phyloP scores from a whole-genome alignment of 2,797 vertebrate species.

The Salmo trutta region DNA sequence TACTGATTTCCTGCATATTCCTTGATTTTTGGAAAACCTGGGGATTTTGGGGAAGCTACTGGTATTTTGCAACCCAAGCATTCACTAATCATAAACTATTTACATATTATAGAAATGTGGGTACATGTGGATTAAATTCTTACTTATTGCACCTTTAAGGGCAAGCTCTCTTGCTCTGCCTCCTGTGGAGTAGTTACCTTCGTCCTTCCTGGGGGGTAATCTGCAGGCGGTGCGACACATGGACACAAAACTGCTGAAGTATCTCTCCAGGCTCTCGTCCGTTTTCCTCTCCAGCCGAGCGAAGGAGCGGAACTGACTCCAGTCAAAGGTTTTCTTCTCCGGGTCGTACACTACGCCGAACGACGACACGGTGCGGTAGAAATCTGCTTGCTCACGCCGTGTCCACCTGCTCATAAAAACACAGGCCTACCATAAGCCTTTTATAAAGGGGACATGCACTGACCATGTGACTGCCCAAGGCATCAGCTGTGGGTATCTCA shows the following conservation, averaged over 20 bases:
- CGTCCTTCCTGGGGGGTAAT: slow-evolving; percentile 88
- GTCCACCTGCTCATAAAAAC: slow-evolving; percentile 83
- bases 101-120: too few relatives aligned
- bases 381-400: slow-evolving; percentile 95
- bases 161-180: not conserved
- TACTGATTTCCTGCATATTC: too few relatives aligned
- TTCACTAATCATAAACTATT: too few relatives aligned
- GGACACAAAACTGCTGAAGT: slow-evolving; percentile 94
- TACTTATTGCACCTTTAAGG: not conserved
- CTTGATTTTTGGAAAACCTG: too few relatives aligned
- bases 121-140: too few relatives aligned
- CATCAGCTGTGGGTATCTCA: not conserved
- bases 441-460: not conserved
- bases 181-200: slow-evolving; percentile 69
- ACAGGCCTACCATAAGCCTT: not conserved
- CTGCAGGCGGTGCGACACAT: slow-evolving; percentile 96
- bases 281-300: slow-evolving; percentile 96
- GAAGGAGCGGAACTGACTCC: slow-evolving; percentile 92
- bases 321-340: slow-evolving; percentile 92
- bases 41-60: too few relatives aligned
- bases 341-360: slow-evolving; percentile 93
- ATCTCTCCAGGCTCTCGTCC: slow-evolving; percentile 92
- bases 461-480: not conserved
- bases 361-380: slow-evolving; percentile 94
- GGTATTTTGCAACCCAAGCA: too few relatives aligned